Evolutionary conservation across 2,888 invertebrate genomes (phyloP), one percentile per base, ranked within the genome.

Genomic region (Amphipoea lucens): DNA sequence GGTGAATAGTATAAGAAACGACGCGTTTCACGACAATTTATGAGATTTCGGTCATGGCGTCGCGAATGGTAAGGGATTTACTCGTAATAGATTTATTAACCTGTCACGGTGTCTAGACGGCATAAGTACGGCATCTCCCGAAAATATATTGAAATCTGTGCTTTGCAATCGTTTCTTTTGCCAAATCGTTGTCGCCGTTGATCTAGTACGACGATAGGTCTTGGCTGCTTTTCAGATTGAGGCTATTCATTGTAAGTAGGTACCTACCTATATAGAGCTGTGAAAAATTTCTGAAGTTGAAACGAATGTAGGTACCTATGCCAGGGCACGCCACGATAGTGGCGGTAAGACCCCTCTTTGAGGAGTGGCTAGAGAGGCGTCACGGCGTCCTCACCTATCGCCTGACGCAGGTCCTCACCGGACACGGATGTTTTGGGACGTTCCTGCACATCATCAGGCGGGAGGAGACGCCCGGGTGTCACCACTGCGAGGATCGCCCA

Each of bases 81-180:
- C 69, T 76, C 57, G 78, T 69, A 69, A 83, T 62, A 83, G 87
- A 87, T 88, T 87, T 85, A 88, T 87, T 68, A 76, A 79, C 69
- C 74, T 76, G 78, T 83, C 82, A 78, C 79, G 29, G 65, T 63
- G 83, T 83, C 85, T 82, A 76, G 78, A 82, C 78, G 54, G 57
- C 76, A 69, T 74, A 84, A 70, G 68, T 82, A 48, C 54, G 62
- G 14, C 63, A 48, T 76, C 68, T 78, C 48, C 42, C n/a, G 14
- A 77, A 78, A 78, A 80, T 74, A 79, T 65, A 78, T 87, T 77
- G 57, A 69, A 65, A 65, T 48, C 12, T 36, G 3, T 60, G 60
- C 72, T 71, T 54, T 45, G 51, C 57, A 45, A 76, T 23, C 57
- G 51, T 54, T 76, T 82, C 51, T 78, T 81, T 72, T 77, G 74